Base-by-base conservation (phyloP, 2,888 invertebrate genomes). In the Eumacrocentrus americanus region DNA sequence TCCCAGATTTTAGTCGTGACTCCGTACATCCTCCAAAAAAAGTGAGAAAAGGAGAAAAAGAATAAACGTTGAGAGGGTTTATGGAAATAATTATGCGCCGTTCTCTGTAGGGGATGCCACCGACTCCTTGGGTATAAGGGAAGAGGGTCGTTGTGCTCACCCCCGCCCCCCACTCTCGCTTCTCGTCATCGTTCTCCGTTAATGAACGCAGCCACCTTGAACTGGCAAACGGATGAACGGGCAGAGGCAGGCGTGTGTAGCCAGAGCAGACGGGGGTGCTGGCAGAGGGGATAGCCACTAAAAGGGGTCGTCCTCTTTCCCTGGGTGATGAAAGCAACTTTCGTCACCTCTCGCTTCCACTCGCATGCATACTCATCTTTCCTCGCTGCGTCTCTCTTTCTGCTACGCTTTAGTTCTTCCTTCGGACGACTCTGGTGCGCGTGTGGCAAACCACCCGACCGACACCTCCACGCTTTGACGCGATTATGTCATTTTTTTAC, bases 171-270 rank as follows among this genome's bases (percentile, higher is more conserved):
- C n/a, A n/a, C n/a, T n/a, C n/a, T n/a, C n/a, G 46, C 40, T 38
- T 48, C 37, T 44, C 56, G 38, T 42, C 25, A 47, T 38, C 58
- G 59, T 59, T 63, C 51, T 35, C 51, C 70, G 72, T 70, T 78
- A 78, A 78, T 76, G 77, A 79, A 74, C 72, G 76, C 74, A 75
- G 73, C 78, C 78, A 78, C 79, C 78, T 79, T 78, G 77, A 79
- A 78, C 74, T 73, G 77, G 75, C 74, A 75, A 77, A 74, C 75
- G 75, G 77, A 73, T 76, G 77, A 75, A 72, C 76, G 54, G 58
- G 50, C 62, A 61, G n/a, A n/a, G n/a, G 58, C 60, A 54, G 51
- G 59, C 61, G 50, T 50, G 46, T 46, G 57, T 51, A 52, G 46
- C 58, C 35, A 51, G 61, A 52, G n/a, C n/a, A 58, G 60, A 35